Percentiles rank a stretch among this genome's conserved stretches.
Evolutionary conservation across 1,140 invertebrate species (phyloP).

Genomic region (Zaprionus tsacasi): DNA sequence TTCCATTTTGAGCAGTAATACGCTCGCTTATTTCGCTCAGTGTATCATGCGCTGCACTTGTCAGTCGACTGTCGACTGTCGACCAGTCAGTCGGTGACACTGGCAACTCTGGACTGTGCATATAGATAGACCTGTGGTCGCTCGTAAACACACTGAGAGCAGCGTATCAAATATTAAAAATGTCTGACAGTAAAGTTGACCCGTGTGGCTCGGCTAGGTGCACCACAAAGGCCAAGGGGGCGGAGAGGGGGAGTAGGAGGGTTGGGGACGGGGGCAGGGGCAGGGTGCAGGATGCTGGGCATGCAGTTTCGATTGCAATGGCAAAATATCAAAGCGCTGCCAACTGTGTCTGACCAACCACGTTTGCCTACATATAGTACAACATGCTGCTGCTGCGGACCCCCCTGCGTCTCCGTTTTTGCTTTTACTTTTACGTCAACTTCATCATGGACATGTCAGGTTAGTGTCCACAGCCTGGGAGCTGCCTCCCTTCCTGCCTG

Average conservation of each 20-base stretch:
- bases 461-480: background rate
- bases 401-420: background rate
- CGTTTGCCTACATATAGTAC: background rate
- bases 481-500: background rate
- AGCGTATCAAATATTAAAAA: slow-evolving; percentile 52
- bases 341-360: background rate
- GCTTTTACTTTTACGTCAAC: background rate
- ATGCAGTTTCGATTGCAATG: slow-evolving; percentile 2
- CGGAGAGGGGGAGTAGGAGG: background rate
- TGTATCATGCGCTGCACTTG: background rate
- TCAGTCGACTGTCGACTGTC: too few species aligned
- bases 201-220: background rate
- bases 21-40: too few species aligned
- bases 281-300: background rate
- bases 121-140: slow-evolving; percentile 12
- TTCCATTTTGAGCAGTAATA: background rate
- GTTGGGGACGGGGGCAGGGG: too few species aligned
- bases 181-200: slow-evolving; percentile 35
- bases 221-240: background rate
- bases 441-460: background rate
- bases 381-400: background rate
- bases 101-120: slow-evolving; percentile 2
- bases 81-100: background rate
- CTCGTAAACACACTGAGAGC: slow-evolving; percentile 11
- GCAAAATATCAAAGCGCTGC: background rate